phyloP scores from a whole-genome alignment of 2,888 invertebrate species.

The Spatulosminthurus flaviceps region DNA sequence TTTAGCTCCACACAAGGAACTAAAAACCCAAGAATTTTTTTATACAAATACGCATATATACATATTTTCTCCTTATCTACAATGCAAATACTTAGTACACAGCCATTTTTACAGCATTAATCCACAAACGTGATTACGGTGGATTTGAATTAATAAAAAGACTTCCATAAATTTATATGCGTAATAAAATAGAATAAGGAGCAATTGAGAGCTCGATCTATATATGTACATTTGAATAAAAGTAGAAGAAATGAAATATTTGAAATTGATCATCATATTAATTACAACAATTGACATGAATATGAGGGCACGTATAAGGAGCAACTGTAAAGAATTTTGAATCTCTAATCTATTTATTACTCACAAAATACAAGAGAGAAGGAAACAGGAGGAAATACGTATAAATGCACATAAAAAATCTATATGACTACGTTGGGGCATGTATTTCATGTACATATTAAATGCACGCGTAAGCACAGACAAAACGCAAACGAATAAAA shows the following conservation, averaged over 20 bases:
- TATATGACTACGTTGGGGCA: no score
- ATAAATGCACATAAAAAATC: no score
- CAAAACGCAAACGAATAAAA: not conserved
- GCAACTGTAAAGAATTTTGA: not conserved
- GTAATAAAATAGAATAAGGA: not conserved
- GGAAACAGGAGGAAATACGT: no score
- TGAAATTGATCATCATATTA: not conserved
- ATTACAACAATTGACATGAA: not conserved
- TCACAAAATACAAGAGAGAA: no score
- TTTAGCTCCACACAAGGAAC: no score
- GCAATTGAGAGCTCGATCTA: not conserved
- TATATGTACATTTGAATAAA: not conserved
- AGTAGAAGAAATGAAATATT: not conserved
- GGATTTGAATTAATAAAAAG: not conserved
- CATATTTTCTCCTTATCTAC: not conserved
- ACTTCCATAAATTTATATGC: not conserved
- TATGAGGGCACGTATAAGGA: not conserved
- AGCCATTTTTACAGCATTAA: no score
- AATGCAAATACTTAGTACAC: not conserved
- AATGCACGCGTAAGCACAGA: not conserved
- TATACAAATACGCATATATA: not conserved
- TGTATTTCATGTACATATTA: no score
- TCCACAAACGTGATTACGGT: slow-evolving; percentile 7
- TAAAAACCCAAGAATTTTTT: no score
- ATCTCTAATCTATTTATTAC: not conserved